phyloP scores from a whole-genome alignment of 23 tunicate genomes.

The Trididemnum clinides region DNA sequence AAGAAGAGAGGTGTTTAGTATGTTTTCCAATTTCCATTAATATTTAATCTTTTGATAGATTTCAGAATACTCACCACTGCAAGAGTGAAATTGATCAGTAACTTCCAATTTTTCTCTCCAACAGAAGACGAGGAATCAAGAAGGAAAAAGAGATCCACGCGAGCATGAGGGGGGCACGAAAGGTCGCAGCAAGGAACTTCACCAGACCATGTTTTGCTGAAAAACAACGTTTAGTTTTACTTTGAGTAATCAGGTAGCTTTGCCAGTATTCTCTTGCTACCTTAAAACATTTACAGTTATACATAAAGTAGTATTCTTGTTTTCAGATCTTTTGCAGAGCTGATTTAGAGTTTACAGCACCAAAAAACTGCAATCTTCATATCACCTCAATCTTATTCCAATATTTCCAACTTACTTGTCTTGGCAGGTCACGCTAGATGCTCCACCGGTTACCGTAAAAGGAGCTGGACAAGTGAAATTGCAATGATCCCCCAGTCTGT shows the following conservation, averaged over 20 bases:
- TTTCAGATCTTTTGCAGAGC: no score
- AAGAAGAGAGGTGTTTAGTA: no score
- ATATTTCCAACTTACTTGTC: conserved; percentile 44
- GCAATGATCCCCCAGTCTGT: conserved; percentile 47
- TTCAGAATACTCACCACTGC: conserved; percentile 62
- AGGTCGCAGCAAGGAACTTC: conserved; percentile 69
- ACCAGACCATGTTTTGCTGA: conserved; percentile 47
- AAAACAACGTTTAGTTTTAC: neutral
- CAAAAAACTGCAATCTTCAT: no score
- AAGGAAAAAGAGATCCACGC: conserved; percentile 57
- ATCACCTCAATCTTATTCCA: no score
- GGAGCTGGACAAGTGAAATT: conserved; percentile 55
- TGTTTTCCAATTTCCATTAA: no score
- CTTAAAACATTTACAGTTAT: no score
- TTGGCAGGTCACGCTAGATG: conserved; percentile 44
- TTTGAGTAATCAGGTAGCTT: no score
- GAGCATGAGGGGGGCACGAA: conserved; percentile 77
- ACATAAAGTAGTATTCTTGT: no score
- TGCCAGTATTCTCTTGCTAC: no score
- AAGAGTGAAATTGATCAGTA: conserved; percentile 50
- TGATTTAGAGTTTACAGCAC: no score
- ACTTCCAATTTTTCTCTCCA: conserved; percentile 59
- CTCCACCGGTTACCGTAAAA: conserved; percentile 60
- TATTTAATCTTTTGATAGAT: no score
- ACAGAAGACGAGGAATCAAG: conserved; percentile 82